A percentile compares a stretch with the other conserved stretches of the same genome.
Evolutionary conservation across 1,140 invertebrate genomes (phyloP).

Genomic region (Calycopis cecrops): DNA sequence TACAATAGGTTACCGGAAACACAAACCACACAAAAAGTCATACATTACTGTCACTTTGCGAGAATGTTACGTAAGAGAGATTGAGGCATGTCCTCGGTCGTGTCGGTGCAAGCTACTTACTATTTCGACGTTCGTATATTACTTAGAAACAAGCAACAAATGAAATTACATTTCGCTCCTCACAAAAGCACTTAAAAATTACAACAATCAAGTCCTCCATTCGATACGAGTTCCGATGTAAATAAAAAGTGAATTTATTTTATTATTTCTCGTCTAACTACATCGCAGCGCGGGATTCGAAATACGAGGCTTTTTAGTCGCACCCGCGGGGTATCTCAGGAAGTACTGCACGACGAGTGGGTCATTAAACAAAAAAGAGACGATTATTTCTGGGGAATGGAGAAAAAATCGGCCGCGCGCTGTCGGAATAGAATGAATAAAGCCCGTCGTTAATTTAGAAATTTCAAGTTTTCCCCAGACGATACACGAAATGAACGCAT

Average conservation of each 20-base stretch:
- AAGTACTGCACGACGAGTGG: slow-evolving; percentile 29
- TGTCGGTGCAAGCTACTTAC: too few relatives aligned
- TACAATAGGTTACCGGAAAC: too few relatives aligned
- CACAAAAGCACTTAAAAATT: slow-evolving; percentile 6
- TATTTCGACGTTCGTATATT: too few relatives aligned
- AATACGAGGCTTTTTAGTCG: slow-evolving; percentile 25
- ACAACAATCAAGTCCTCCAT: not conserved
- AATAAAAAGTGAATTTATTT: slow-evolving; percentile 13
- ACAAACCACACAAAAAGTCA: too few relatives aligned
- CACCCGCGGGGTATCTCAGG: slow-evolving; percentile 26
- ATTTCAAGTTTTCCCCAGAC: too few relatives aligned
- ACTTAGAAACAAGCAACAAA: too few relatives aligned
- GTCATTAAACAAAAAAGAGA: slow-evolving; percentile 56
- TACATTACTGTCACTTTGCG: too few relatives aligned
- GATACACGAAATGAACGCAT: too few relatives aligned
- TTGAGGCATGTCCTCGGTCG: too few relatives aligned
- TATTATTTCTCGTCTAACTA: slow-evolving; percentile 20
- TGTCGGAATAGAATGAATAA: slow-evolving; percentile 13
- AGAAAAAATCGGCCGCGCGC: slow-evolving; percentile 9
- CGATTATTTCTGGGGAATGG: slow-evolving; percentile 27
- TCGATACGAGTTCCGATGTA: not conserved
- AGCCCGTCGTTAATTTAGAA: too few relatives aligned
- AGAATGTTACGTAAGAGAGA: too few relatives aligned
- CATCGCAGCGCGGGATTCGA: slow-evolving; percentile 22
- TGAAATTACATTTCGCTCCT: not conserved